Conservation (phyloP, 2,888 invertebrate genomes). For the Halictus ligatus region DNA sequence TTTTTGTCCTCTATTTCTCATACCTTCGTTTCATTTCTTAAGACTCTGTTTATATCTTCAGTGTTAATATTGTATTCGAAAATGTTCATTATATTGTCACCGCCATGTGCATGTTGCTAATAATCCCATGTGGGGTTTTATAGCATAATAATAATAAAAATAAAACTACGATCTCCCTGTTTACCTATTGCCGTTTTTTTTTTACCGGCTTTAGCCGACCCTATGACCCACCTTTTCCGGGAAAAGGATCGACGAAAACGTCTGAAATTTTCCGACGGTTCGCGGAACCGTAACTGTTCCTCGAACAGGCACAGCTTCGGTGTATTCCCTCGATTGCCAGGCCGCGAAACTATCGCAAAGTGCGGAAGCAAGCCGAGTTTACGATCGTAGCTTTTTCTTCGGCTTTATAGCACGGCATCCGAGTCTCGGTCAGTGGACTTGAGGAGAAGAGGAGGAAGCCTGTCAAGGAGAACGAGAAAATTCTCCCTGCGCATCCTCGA, state of each 20-base stretch:
- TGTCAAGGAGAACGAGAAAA: slow-evolving; percentile 62
- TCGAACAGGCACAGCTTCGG: slow-evolving; percentile 17
- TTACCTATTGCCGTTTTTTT: slow-evolving; percentile 35
- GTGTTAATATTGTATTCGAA: too few relatives aligned
- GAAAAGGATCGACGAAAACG: neutral
- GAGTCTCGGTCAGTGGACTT: slow-evolving; percentile 67
- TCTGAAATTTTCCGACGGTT: neutral
- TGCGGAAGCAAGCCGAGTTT: slow-evolving; percentile 66
- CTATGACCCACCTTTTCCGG: neutral
- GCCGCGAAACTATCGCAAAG: slow-evolving; percentile 53
- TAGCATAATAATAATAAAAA: too few relatives aligned
- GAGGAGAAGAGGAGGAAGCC: slow-evolving; percentile 48
- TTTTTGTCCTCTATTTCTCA: too few relatives aligned
- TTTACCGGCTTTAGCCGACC: neutral
- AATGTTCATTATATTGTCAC: too few relatives aligned
- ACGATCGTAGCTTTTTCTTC: slow-evolving; percentile 66
- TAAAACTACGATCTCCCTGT: too few relatives aligned
- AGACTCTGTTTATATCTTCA: too few relatives aligned
- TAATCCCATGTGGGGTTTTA: too few relatives aligned
- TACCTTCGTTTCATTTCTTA: too few relatives aligned
- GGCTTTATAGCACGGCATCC: slow-evolving; percentile 57
- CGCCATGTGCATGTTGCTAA: too few relatives aligned
- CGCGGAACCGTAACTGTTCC: slow-evolving; percentile 22
- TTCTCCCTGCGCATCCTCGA: slow-evolving; percentile 35
- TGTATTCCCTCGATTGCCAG: slow-evolving; percentile 23